Conservation (phyloP, 2,113 vertebrate species). For the Corythornis madagascariensis region DNA sequence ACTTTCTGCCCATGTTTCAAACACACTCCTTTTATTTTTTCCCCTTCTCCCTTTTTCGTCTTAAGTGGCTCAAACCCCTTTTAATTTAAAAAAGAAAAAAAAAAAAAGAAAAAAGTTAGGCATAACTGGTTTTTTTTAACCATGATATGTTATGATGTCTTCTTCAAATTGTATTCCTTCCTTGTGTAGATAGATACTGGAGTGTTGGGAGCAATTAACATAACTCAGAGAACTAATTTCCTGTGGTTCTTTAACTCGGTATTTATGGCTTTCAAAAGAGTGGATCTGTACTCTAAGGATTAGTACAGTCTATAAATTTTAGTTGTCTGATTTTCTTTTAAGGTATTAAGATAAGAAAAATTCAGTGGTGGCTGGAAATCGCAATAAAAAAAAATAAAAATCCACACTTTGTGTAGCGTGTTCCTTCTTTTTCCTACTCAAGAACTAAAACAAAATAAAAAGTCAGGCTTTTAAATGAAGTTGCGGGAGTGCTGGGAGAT, state of each 20-base stretch:
- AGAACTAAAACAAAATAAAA: background rate
- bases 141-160: constrained; percentile 39
- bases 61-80: constrained; percentile 34
- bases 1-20: constrained; percentile 25
- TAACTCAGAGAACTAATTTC: constrained; percentile 67
- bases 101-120: background rate
- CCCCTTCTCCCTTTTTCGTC: background rate
- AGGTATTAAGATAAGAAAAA: constrained; percentile 60
- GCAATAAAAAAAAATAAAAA: background rate
- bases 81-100: constrained; percentile 3
- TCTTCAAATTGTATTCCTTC: constrained; percentile 33
- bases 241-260: constrained; percentile 45
- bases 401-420: fast-evolving
- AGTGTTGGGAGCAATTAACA: constrained; percentile 65
- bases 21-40: background rate
- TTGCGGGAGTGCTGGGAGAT: background rate
- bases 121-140: background rate
- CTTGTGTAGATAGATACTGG: constrained; percentile 44
- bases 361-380: background rate
- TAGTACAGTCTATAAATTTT: constrained; percentile 59
- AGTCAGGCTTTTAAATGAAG: background rate
- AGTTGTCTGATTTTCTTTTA: constrained; percentile 29
- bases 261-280: constrained; percentile 57
- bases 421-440: background rate
- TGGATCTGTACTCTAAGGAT: constrained; percentile 40